Percentiles rank a stretch among this genome's conserved stretches.
Conservation (phyloP, 2,797 vertebrate species). For the Pempheris klunzingeri region DNA sequence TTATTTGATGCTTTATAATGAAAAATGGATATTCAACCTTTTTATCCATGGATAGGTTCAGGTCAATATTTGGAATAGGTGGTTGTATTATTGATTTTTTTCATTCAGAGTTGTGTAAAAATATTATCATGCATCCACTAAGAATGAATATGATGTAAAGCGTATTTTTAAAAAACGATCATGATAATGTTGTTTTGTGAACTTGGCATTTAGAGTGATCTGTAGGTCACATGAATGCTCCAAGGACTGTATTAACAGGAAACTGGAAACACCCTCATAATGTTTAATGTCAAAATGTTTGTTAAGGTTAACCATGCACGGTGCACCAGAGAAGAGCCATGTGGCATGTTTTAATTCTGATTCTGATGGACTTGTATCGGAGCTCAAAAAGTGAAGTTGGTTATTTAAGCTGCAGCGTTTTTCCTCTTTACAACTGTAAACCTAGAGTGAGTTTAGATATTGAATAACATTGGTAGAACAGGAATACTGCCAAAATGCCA, state of each 20-base stretch:
- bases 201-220: not conserved
- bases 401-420: not conserved
- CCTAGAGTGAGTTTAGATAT: not conserved
- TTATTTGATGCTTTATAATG: not conserved
- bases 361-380: too few species aligned
- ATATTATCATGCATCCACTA: not conserved
- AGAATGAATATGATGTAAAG: not conserved
- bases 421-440: constrained; percentile 12
- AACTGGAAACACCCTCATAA: not conserved
- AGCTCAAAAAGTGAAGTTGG: not conserved
- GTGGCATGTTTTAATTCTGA: not conserved
- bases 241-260: not conserved
- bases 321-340: not conserved
- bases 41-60: not conserved
- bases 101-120: not conserved
- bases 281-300: too few species aligned
- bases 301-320: not conserved
- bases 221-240: not conserved
- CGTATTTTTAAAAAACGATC: not conserved
- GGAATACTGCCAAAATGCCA: not conserved
- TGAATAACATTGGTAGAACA: not conserved
- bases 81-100: not conserved
- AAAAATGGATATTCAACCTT: not conserved
- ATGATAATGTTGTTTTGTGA: not conserved
- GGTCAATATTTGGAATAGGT: not conserved